phyloP scores from a whole-genome alignment of 35 echinoderm and acorn worm species.

The Amphiura filiformis region DNA sequence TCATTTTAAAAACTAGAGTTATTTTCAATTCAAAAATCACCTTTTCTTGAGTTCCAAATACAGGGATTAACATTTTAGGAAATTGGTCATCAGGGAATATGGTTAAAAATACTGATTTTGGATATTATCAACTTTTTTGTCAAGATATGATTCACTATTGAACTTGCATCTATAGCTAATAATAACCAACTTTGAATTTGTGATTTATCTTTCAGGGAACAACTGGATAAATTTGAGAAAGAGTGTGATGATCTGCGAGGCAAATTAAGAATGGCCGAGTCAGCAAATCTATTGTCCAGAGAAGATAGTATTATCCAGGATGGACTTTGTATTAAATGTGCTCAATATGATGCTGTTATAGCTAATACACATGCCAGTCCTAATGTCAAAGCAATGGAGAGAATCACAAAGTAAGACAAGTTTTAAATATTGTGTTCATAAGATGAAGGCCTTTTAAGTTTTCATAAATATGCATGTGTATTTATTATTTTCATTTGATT shows the following conservation, averaged over 20 bases:
- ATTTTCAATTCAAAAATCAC: too few relatives aligned
- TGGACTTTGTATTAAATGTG: constrained; percentile 87
- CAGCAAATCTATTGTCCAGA: constrained; percentile 53
- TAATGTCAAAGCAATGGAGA: constrained; percentile 49
- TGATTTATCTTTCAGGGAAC: constrained; percentile 39
- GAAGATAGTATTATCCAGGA: constrained; percentile 29
- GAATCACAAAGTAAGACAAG: constrained; percentile 74
- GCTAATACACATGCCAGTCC: constrained; percentile 21
- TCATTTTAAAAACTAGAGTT: too few relatives aligned
- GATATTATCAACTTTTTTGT: too few relatives aligned
- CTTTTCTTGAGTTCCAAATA: too few relatives aligned
- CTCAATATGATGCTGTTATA: constrained; percentile 77
- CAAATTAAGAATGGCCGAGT: constrained; percentile 71
- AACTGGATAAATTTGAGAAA: constrained; percentile 76
- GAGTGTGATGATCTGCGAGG: constrained; percentile 58
- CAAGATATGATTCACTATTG: too few relatives aligned
- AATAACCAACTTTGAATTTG: too few relatives aligned
- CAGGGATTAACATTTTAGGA: too few relatives aligned
- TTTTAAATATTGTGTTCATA: neutral
- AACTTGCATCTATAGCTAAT: too few relatives aligned
- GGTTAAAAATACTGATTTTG: too few relatives aligned
- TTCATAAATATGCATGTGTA: neutral
- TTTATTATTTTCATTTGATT: neutral
- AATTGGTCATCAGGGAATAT: too few relatives aligned
- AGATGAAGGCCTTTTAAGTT: neutral